Percentiles rank a stretch among this genome's conserved stretches.
phyloP scores from a whole-genome alignment of 2,888 invertebrate genomes.

The Allygus modestus region DNA sequence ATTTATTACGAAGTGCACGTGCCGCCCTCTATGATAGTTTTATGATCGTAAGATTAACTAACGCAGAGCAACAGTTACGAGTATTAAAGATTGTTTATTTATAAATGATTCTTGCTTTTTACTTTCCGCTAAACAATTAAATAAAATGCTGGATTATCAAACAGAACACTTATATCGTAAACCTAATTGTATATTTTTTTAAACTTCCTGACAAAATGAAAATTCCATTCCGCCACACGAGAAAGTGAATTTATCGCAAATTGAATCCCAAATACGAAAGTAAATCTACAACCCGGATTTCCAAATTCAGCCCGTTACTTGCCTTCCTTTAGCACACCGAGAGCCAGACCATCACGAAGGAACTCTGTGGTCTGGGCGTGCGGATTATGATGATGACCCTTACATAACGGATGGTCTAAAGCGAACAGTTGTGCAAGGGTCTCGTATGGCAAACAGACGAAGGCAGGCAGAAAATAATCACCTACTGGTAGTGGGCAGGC shows the following conservation, averaged over 20 bases:
- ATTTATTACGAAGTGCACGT: no score
- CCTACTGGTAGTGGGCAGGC: constrained; percentile 4
- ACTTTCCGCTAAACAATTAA: no score
- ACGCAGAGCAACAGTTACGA: no score
- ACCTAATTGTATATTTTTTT: no score
- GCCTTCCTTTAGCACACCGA: neutral
- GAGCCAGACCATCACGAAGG: neutral
- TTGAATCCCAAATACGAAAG: neutral
- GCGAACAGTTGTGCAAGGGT: constrained; percentile 27
- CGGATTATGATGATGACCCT: constrained; percentile 6
- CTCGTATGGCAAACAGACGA: constrained; percentile 12
- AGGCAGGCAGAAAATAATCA: constrained; percentile 27
- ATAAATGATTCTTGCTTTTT: no score
- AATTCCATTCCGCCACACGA: neutral
- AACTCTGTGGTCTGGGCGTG: constrained; percentile 6
- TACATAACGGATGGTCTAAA: constrained; percentile 23
- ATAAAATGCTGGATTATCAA: no score
- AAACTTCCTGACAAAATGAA: no score
- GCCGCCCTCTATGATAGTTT: no score
- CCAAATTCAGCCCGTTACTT: neutral
- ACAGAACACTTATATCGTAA: no score
- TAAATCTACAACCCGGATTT: neutral
- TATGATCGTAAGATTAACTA: no score
- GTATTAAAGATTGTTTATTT: no score
- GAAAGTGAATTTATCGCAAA: neutral